Conservation (phyloP, 1,140 invertebrate species). For the Heliothis subflexa region DNA sequence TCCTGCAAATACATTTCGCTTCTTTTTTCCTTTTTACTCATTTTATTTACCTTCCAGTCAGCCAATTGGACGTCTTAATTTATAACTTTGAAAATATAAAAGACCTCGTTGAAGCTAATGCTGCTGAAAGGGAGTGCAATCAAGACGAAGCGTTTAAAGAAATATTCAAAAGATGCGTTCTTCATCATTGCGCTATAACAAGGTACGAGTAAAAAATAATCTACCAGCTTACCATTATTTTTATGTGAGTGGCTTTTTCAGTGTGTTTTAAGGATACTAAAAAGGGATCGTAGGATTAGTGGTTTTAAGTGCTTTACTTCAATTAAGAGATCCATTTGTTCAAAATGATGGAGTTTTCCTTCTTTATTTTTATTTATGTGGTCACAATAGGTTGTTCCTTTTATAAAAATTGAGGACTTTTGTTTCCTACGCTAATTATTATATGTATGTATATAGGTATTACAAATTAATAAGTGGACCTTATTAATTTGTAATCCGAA, state of each 20-base stretch:
- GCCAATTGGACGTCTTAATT: conserved; percentile 67
- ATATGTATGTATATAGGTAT: too few species aligned
- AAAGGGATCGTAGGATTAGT: too few species aligned
- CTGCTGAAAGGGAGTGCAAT: conserved; percentile 51
- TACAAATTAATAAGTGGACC: not conserved
- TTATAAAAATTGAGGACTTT: too few species aligned
- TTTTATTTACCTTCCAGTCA: conserved; percentile 60
- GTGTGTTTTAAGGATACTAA: not conserved
- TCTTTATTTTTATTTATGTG: too few species aligned
- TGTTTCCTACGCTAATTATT: too few species aligned
- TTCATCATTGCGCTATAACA: conserved; percentile 61
- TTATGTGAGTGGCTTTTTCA: not conserved
- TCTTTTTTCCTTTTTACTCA: not conserved
- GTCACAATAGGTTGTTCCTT: too few species aligned
- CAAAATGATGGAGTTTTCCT: not conserved
- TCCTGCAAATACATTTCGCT: not conserved
- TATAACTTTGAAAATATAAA: conserved; percentile 66
- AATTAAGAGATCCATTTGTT: not conserved
- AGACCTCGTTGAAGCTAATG: conserved; percentile 53
- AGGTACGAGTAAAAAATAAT: conserved; percentile 51
- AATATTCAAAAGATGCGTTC: conserved; percentile 57
- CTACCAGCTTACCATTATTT: not conserved
- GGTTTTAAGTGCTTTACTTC: too few species aligned
- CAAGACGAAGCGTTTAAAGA: conserved; percentile 58
- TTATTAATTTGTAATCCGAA: too few species aligned